Percentiles rank a stretch among this genome's conserved stretches.
Conservation (phyloP, 37 sponge, comb jelly and placozoan species). For the Oscarella lobularis region DNA sequence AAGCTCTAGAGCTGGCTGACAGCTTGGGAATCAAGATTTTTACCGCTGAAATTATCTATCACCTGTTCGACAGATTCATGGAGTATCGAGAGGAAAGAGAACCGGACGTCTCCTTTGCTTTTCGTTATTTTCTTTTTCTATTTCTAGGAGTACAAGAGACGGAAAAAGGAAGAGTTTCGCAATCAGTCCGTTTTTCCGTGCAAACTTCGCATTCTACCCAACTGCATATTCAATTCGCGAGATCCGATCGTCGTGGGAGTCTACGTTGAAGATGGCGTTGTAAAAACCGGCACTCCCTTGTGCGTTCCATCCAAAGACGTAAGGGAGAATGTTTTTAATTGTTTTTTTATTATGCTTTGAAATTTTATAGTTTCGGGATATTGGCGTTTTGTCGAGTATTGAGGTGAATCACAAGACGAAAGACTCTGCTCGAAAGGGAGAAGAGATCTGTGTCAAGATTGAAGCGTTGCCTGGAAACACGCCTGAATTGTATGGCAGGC, state of each 20-base stretch:
- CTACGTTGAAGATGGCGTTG: constrained; percentile 61
- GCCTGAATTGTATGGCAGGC: constrained; percentile 85
- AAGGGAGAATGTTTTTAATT: not conserved
- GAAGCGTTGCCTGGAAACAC: constrained; percentile 76
- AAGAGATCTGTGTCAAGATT: constrained; percentile 91
- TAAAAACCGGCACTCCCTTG: constrained; percentile 68
- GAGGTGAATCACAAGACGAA: constrained; percentile 84
- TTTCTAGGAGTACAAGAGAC: constrained; percentile 26
- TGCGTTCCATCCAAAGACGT: constrained; percentile 41
- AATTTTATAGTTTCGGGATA: constrained; percentile 36
- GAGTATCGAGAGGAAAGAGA: constrained; percentile 61
- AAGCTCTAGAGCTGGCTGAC: constrained; percentile 92
- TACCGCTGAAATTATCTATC: constrained; percentile 97
- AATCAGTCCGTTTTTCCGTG: constrained; percentile 87
- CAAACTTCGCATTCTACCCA: constrained; percentile 76
- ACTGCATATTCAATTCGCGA: constrained; percentile 90
- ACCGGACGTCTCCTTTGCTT: not conserved
- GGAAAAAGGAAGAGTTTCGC: constrained; percentile 60
- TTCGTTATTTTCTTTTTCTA: not conserved
- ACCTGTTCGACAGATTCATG: constrained; percentile 93
- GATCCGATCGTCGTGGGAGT: constrained; percentile 98
- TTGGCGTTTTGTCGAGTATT: constrained; percentile 67
- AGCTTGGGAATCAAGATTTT: constrained; percentile 80
- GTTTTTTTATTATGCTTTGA: not conserved
- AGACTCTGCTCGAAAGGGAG: constrained; percentile 60